Percentiles rank a stretch among this genome's conserved stretches.
phyloP scores from a whole-genome alignment of 1,140 invertebrate species.

The Neomicropteryx cornuta region DNA sequence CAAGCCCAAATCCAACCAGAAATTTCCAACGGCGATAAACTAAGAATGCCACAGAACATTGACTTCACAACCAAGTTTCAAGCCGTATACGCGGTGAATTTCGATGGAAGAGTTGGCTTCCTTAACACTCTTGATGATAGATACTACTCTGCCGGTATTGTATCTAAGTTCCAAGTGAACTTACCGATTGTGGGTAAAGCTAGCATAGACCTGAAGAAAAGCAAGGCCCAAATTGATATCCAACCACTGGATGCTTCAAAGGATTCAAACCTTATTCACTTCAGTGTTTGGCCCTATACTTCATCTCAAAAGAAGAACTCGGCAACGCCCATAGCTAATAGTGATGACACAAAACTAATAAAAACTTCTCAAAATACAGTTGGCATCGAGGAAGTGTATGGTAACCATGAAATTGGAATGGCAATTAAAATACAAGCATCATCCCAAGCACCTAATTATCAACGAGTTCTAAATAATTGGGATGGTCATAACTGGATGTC shows the following conservation, averaged over 20 bases:
- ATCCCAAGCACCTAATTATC: slow-evolving; percentile 19
- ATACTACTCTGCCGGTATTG: slow-evolving; percentile 44
- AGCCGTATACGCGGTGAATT: slow-evolving; percentile 34
- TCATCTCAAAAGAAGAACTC: slow-evolving; percentile 40
- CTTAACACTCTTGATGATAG: slow-evolving; percentile 48
- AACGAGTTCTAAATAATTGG: background rate
- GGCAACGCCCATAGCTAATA: slow-evolving; percentile 31
- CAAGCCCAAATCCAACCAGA: slow-evolving; percentile 23
- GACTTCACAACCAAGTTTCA: slow-evolving; percentile 19
- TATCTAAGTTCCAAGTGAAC: slow-evolving; percentile 43
- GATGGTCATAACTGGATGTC: slow-evolving; percentile 15
- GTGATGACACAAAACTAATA: slow-evolving; percentile 26
- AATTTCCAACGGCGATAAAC: no score
- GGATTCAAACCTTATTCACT: slow-evolving; percentile 40
- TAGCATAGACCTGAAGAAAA: slow-evolving; percentile 28
- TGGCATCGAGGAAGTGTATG: background rate
- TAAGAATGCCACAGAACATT: slow-evolving; percentile 11
- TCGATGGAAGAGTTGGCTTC: slow-evolving; percentile 48
- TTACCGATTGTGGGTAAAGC: slow-evolving; percentile 36
- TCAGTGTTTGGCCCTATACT: slow-evolving; percentile 47
- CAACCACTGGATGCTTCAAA: slow-evolving; percentile 34
- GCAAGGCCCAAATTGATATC: slow-evolving; percentile 31
- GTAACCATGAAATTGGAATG: slow-evolving; percentile 24
- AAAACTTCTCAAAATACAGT: slow-evolving; percentile 12
- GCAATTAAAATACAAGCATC: slow-evolving; percentile 22